phyloP scores from a whole-genome alignment of 2,797 vertebrate genomes.

The Mallotus villosus region DNA sequence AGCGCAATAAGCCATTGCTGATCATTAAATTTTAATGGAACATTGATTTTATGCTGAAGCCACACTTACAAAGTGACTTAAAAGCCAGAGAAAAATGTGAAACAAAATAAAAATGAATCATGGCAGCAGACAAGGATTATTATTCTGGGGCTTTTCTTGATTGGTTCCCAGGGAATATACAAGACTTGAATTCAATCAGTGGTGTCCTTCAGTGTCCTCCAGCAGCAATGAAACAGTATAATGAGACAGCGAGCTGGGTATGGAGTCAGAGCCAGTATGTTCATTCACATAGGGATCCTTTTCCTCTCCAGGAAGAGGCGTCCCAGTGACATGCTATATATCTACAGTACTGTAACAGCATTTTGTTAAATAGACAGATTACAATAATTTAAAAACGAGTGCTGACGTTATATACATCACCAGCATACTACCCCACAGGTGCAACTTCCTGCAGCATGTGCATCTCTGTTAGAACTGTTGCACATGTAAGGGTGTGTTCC shows the following conservation, averaged over 20 bases:
- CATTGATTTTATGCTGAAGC: constrained; percentile 82
- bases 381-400: neutral
- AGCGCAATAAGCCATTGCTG: constrained; percentile 78
- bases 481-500: neutral
- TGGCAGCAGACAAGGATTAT: constrained; percentile 71
- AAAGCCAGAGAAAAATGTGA: constrained; percentile 71
- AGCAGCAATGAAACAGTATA: constrained; percentile 67
- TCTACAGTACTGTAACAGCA: constrained; percentile 19
- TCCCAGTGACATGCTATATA: constrained; percentile 1
- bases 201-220: constrained; percentile 77
- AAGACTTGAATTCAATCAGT: constrained; percentile 74
- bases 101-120: constrained; percentile 79
- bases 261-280: constrained; percentile 39
- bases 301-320: neutral
- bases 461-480: neutral
- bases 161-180: constrained; percentile 78
- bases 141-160: constrained; percentile 73
- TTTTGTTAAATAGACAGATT: constrained; percentile 7
- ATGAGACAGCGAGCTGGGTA: constrained; percentile 64
- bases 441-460: neutral
- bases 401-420: neutral
- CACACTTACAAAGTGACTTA: constrained; percentile 74
- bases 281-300: constrained; percentile 18
- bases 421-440: too few species aligned
- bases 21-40: constrained; percentile 84